phyloP scores from a whole-genome alignment of 2,888 invertebrate genomes.

The Entomobrya proxima region DNA sequence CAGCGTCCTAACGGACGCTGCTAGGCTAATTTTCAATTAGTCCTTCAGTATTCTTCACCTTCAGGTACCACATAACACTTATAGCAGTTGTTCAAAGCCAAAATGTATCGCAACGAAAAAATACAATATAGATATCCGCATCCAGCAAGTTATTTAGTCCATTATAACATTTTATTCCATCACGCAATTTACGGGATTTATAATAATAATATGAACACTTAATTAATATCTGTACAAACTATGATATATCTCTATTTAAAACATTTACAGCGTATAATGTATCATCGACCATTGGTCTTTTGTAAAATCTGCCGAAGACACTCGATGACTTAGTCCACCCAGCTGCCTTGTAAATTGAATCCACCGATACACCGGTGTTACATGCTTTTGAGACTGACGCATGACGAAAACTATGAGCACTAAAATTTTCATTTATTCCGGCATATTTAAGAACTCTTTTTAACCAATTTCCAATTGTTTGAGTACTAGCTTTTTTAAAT shows the following conservation, averaged over 20 bases:
- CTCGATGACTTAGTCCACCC: constrained; percentile 20
- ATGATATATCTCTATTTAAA: too few relatives aligned
- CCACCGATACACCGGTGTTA: not conserved
- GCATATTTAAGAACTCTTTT: not conserved
- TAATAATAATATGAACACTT: too few relatives aligned
- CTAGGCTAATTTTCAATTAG: not conserved
- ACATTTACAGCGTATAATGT: too few relatives aligned
- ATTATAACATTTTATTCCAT: too few relatives aligned
- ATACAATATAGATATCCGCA: too few relatives aligned
- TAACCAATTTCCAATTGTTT: constrained; percentile 50
- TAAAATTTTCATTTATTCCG: constrained; percentile 1
- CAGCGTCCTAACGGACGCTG: not conserved
- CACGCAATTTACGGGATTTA: too few relatives aligned
- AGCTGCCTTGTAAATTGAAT: not conserved
- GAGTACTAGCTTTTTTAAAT: constrained; percentile 34
- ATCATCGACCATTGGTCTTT: constrained; percentile 25
- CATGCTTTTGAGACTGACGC: not conserved
- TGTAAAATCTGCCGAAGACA: constrained; percentile 28
- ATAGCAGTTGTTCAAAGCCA: constrained; percentile 1
- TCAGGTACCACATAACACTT: not conserved
- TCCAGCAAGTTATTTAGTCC: too few relatives aligned
- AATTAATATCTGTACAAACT: too few relatives aligned
- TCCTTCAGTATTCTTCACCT: constrained; percentile 13
- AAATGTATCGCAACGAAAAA: too few relatives aligned
- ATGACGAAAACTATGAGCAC: constrained; percentile 16